phyloP scores from a whole-genome alignment of 2,888 invertebrate genomes.

The Hypena proboscidalis region DNA sequence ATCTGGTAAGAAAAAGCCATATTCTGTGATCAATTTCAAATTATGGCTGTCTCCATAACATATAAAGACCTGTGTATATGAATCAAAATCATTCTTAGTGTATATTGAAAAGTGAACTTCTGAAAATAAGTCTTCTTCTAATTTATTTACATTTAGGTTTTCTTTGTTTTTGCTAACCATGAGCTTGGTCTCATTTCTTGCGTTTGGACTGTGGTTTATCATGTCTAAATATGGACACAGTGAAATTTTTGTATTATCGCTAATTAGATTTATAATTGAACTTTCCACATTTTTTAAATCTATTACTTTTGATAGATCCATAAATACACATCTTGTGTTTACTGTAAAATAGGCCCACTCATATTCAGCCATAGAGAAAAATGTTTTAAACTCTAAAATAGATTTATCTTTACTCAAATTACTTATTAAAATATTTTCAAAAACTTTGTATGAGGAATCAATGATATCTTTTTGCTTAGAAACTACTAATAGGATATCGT shows the following conservation, averaged over 20 bases:
- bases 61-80: slow-evolving; percentile 92
- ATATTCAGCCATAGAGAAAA: slow-evolving; percentile 84
- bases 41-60: slow-evolving; percentile 95
- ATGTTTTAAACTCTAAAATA: slow-evolving; percentile 64
- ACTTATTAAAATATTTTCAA: slow-evolving; percentile 72
- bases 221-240: slow-evolving; percentile 95
- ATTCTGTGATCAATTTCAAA: slow-evolving; percentile 92
- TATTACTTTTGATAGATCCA: slow-evolving; percentile 81
- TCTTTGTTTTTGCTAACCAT: slow-evolving; percentile 63
- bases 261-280: slow-evolving; percentile 70
- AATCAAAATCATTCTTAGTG: slow-evolving; percentile 82
- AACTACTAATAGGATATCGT: slow-evolving; percentile 81
- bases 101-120: slow-evolving; percentile 77
- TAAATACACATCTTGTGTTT: slow-evolving; percentile 93
- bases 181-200: slow-evolving; percentile 83
- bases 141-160: slow-evolving; percentile 57
- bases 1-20: slow-evolving; percentile 91
- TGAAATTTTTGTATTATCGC: slow-evolving; percentile 88
- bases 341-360: slow-evolving; percentile 94
- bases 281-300: slow-evolving; percentile 73
- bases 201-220: slow-evolving; percentile 92
- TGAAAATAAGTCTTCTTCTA: slow-evolving; percentile 65
- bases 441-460: slow-evolving; percentile 71
- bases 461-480: slow-evolving; percentile 80
- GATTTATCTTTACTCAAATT: slow-evolving; percentile 61